phyloP scores from a whole-genome alignment of 2,888 invertebrate genomes.

The Tiphia femorata region DNA sequence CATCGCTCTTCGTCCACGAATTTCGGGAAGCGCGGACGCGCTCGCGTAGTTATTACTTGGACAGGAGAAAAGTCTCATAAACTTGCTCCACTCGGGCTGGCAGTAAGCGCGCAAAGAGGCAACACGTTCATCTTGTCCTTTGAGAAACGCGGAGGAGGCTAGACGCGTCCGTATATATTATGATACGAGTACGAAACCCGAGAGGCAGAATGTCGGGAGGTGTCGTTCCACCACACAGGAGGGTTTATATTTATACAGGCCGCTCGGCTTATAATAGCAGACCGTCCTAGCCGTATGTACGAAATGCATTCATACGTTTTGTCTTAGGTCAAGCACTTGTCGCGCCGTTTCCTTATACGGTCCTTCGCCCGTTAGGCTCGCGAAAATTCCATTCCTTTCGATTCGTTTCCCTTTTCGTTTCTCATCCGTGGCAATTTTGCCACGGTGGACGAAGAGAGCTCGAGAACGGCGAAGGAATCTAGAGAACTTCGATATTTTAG shows the following conservation, averaged over 20 bases:
- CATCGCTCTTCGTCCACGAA: too few species aligned
- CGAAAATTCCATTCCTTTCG: neutral
- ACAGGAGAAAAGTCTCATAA: too few species aligned
- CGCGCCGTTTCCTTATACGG: constrained; percentile 35
- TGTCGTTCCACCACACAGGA: constrained; percentile 50
- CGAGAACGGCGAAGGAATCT: too few species aligned
- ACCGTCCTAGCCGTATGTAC: constrained; percentile 49
- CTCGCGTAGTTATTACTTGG: too few species aligned
- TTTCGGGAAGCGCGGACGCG: too few species aligned
- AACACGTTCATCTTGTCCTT: constrained; percentile 39
- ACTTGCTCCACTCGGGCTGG: too few species aligned
- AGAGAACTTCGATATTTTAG: too few species aligned
- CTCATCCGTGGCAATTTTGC: neutral
- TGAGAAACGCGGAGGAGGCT: constrained; percentile 40
- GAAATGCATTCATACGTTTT: constrained; percentile 57
- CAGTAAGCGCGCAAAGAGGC: too few species aligned
- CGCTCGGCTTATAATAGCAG: constrained; percentile 61
- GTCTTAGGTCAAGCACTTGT: constrained; percentile 56
- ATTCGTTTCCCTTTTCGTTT: neutral
- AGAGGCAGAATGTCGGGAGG: constrained; percentile 54
- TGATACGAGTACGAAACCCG: constrained; percentile 63
- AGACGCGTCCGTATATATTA: constrained; percentile 49
- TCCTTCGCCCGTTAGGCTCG: neutral
- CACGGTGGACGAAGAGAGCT: too few species aligned
- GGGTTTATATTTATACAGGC: constrained; percentile 65